Percentiles rank a stretch among this genome's conserved stretches.
These are phyloP conservation scores for Cydia pomonella DNA, from an alignment of 1,140 invertebrate species.

Conservation along the genomic window DNA sequence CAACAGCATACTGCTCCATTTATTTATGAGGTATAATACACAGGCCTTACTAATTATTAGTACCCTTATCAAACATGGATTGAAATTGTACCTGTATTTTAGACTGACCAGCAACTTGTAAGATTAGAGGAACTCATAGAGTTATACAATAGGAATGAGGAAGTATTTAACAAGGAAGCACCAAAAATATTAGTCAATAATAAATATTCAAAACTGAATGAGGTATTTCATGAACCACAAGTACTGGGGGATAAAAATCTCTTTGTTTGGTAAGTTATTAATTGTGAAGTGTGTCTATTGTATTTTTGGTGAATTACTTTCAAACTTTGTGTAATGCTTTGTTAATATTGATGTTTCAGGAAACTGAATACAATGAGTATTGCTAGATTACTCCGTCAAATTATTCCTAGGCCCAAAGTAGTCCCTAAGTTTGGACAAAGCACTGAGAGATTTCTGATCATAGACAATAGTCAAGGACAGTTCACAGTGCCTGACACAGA, in stretches of 20 bases:
- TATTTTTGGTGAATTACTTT: too few relatives aligned
- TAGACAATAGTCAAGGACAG: slow-evolving; percentile 82
- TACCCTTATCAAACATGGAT: slow-evolving; percentile 24
- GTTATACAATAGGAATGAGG: slow-evolving; percentile 55
- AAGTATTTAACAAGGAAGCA: slow-evolving; percentile 81
- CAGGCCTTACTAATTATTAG: neutral
- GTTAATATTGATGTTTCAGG: slow-evolving; percentile 67
- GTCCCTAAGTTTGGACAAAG: slow-evolving; percentile 84
- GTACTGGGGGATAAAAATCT: slow-evolving; percentile 47
- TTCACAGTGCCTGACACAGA: slow-evolving; percentile 87
- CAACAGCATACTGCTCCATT: slow-evolving; percentile 69
- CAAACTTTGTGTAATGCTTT: neutral
- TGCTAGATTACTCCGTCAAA: slow-evolving; percentile 83
- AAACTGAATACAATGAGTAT: slow-evolving; percentile 86
- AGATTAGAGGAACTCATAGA: slow-evolving; percentile 49
- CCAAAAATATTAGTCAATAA: slow-evolving; percentile 80
- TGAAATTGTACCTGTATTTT: slow-evolving; percentile 46
- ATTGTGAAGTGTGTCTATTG: too few relatives aligned
- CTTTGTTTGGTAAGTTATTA: slow-evolving; percentile 52
- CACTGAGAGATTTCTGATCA: slow-evolving; percentile 86
- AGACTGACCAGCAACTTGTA: slow-evolving; percentile 62
- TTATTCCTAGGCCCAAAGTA: slow-evolving; percentile 84
- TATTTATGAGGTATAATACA: slow-evolving; percentile 68
- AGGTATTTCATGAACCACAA: slow-evolving; percentile 49
- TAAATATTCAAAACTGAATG: slow-evolving; percentile 54